A percentile compares a stretch with the other conserved stretches of the same genome.
phyloP scores from a whole-genome alignment of 2,797 vertebrate genomes.

The Microtus obscurus region DNA sequence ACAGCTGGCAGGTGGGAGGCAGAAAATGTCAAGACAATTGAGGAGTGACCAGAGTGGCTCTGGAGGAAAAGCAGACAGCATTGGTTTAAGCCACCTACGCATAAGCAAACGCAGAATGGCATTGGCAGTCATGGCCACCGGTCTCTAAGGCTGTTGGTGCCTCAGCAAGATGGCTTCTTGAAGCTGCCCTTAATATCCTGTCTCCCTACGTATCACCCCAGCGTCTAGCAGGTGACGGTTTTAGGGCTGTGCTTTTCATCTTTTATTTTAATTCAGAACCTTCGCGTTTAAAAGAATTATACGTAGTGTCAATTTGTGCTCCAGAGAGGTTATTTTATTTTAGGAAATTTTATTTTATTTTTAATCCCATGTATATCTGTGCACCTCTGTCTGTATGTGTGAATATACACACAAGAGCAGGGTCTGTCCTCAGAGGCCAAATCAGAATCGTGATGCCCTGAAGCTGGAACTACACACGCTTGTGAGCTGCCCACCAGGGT shows the following conservation, averaged over 20 bases:
- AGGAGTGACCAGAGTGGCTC: not conserved
- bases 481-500: not conserved
- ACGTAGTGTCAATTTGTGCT: not conserved
- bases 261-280: not conserved
- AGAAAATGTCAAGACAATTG: not conserved
- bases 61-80: not conserved
- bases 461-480: no score
- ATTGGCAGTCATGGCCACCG: not conserved
- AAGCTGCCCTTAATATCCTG: not conserved
- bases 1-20: no score
- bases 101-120: not conserved
- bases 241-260: not conserved
- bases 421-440: not conserved
- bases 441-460: rapidly evolving
- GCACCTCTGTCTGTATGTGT: not conserved
- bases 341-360: not conserved
- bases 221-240: not conserved
- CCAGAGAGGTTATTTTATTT: not conserved
- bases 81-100: not conserved
- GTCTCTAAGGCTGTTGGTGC: not conserved
- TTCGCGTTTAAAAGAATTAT: not conserved
- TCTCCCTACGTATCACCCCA: not conserved
- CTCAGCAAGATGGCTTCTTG: not conserved
- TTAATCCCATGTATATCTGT: not conserved
- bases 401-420: not conserved